Percentiles rank a stretch among this genome's conserved stretches.
phyloP scores from a whole-genome alignment of 1,140 invertebrate genomes.

The Nasonia giraulti region DNA sequence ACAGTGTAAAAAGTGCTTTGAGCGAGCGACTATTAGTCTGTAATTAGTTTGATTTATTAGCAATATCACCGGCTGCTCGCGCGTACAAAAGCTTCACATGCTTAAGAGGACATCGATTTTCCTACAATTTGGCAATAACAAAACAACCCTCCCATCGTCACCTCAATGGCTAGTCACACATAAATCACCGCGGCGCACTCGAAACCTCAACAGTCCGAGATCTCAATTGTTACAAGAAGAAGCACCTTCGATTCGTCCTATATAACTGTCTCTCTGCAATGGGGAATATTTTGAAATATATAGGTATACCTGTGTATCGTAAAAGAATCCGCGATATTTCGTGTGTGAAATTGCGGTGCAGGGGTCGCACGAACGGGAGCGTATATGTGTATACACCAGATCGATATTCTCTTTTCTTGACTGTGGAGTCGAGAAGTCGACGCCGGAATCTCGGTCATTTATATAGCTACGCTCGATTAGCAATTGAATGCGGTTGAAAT shows the following conservation, averaged over 20 bases:
- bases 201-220: background rate
- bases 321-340: conserved; percentile 3
- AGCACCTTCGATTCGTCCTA: background rate
- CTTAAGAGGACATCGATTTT: background rate
- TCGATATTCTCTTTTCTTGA: conserved; percentile 19
- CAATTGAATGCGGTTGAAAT: conserved; percentile 24
- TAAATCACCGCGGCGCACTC: background rate
- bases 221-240: background rate
- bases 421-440: background rate
- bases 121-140: background rate
- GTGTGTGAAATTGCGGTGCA: background rate
- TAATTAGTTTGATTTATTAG: no score
- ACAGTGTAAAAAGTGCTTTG: no score
- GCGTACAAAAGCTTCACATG: no score
- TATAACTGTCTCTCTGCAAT: background rate
- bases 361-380: conserved; percentile 1
- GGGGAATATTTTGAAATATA: background rate
- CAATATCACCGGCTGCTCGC: no score
- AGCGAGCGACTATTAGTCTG: no score
- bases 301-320: background rate
- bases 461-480: conserved; percentile 1
- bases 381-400: background rate
- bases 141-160: background rate
- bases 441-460: background rate
- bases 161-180: background rate